These are phyloP conservation scores for Boloria euphrosyne DNA, from an alignment of 2,888 invertebrate species.

Conservation along the genomic window DNA sequence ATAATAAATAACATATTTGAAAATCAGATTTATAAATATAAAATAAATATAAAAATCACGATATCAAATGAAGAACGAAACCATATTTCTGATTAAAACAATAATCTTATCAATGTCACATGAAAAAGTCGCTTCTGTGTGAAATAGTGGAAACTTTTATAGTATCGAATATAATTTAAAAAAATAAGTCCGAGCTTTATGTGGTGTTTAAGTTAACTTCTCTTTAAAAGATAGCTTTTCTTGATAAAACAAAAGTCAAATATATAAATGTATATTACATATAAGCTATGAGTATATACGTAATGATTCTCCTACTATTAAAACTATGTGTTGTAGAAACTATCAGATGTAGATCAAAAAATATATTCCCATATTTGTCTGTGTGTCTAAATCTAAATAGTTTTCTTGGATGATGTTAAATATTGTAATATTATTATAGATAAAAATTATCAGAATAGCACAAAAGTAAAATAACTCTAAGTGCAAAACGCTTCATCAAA, in stretches of 20 bases:
- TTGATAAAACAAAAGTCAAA: slow-evolving; percentile 15
- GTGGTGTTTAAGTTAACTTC: slow-evolving; percentile 3
- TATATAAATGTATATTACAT: slow-evolving; percentile 17
- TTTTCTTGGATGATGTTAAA: slow-evolving; percentile 20
- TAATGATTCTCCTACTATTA: slow-evolving; percentile 33
- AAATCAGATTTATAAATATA: slow-evolving; percentile 12
- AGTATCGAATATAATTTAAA: no score
- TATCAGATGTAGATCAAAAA: slow-evolving; percentile 29
- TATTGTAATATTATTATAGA: slow-evolving; percentile 14
- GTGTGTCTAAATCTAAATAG: slow-evolving; percentile 33
- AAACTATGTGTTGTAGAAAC: slow-evolving; percentile 38
- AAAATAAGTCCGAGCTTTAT: background rate
- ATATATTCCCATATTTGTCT: slow-evolving; percentile 41
- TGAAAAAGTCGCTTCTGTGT: slow-evolving; percentile 2
- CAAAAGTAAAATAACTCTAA: slow-evolving; percentile 13
- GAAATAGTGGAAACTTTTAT: no score
- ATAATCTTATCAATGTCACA: background rate
- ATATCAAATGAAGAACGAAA: slow-evolving; percentile 6
- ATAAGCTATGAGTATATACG: slow-evolving; percentile 39
- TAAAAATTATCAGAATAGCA: slow-evolving; percentile 4
- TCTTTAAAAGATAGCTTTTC: slow-evolving; percentile 15
- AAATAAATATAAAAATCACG: slow-evolving; percentile 2
- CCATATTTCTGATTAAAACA: slow-evolving; percentile 7
- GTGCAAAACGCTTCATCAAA: background rate
- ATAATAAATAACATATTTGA: background rate